phyloP scores from a whole-genome alignment of 2,113 vertebrate species.

The Pseudopipra pipra region DNA sequence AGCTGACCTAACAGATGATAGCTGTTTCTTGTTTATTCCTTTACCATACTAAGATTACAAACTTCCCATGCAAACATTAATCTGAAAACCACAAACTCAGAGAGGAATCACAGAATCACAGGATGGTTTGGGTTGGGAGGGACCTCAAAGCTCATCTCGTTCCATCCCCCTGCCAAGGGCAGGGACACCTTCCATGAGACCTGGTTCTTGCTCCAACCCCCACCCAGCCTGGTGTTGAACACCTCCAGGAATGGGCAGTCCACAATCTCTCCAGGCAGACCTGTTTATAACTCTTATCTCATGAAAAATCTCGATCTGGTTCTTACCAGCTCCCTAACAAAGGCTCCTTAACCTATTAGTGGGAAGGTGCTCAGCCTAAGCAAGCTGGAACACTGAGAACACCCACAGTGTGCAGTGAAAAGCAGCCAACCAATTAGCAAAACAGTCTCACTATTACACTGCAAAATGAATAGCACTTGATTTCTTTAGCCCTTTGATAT shows the following conservation, averaged over 20 bases:
- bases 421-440: background rate
- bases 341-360: background rate
- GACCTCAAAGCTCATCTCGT: background rate
- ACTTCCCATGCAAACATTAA: background rate
- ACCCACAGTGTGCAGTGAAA: background rate
- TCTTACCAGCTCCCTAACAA: background rate
- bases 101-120: background rate
- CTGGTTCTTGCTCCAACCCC: background rate
- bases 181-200: background rate
- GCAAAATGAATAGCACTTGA: background rate
- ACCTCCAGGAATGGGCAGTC: background rate
- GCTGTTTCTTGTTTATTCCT: background rate
- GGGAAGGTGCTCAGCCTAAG: background rate
- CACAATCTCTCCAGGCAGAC: background rate
- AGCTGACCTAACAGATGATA: background rate
- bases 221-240: background rate
- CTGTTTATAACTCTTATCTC: background rate
- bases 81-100: background rate
- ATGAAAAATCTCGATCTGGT: background rate
- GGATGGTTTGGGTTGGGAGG: background rate
- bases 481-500: slow-evolving; percentile 5
- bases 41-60: background rate
- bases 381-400: background rate
- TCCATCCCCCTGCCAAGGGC: background rate
- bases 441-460: background rate